These are phyloP conservation scores for Egretta garzetta DNA, from an alignment of 2,113 vertebrate genomes.

Conservation along the genomic window DNA sequence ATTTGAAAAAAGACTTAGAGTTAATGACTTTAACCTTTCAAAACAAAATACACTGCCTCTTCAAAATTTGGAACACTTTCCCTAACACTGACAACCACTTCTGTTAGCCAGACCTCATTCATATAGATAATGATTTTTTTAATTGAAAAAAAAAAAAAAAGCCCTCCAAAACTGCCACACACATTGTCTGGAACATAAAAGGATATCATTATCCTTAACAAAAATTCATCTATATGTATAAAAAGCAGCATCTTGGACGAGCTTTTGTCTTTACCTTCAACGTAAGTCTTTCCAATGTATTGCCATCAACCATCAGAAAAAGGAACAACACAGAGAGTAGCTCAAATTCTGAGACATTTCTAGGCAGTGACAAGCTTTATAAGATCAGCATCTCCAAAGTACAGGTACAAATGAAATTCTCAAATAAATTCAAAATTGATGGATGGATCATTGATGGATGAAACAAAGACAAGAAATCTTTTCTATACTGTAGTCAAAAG, in stretches of 20 bases:
- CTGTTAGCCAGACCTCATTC: not conserved
- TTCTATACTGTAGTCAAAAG: not conserved
- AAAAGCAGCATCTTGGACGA: not conserved
- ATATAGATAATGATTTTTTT: not conserved
- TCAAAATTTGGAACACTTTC: not conserved
- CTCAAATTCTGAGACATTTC: not conserved
- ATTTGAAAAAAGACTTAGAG: not conserved
- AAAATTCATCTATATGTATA: not conserved
- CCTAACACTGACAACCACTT: not conserved
- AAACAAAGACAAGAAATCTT: not conserved
- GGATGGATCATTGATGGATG: not conserved
- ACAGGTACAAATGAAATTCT: not conserved
- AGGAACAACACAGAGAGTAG: not conserved
- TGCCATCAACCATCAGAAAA: not conserved
- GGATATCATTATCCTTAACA: not conserved
- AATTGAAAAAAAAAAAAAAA: not conserved
- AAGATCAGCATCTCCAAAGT: not conserved
- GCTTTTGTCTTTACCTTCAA: not conserved
- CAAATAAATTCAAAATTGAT: not conserved
- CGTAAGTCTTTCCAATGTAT: not conserved
- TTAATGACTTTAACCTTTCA: slow-evolving; percentile 5
- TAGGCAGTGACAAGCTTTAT: not conserved
- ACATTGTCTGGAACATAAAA: not conserved
- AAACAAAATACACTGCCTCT: not conserved
- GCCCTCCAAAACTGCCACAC: not conserved